Conservation (phyloP, 2,113 vertebrate species). For the Ictalurus punctatus region DNA sequence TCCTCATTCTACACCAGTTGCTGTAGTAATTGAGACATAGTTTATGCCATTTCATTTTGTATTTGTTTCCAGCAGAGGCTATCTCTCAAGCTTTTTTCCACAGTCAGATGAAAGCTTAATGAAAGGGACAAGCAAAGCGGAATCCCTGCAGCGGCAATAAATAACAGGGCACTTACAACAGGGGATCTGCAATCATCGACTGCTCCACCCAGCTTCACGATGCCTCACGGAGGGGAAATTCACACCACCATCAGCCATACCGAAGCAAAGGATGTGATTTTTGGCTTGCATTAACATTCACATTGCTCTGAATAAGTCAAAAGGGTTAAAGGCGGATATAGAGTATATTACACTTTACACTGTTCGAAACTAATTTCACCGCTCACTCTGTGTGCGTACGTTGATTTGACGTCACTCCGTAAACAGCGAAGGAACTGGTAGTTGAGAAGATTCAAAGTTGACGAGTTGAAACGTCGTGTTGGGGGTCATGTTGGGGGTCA, state of each 20-base stretch:
- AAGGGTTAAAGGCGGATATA: background rate
- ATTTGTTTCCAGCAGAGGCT: slow-evolving; percentile 11
- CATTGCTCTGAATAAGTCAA: background rate
- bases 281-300: no score
- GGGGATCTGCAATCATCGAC: slow-evolving; percentile 30
- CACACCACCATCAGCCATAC: background rate
- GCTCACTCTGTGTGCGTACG: no score
- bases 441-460: no score
- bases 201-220: slow-evolving; percentile 19
- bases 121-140: slow-evolving; percentile 34
- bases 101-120: slow-evolving; percentile 14
- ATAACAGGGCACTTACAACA: slow-evolving; percentile 43
- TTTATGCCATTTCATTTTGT: background rate
- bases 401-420: no score
- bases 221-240: slow-evolving; percentile 31
- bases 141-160: slow-evolving; percentile 33
- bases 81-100: background rate
- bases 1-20: background rate
- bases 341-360: background rate
- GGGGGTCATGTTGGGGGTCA: no score
- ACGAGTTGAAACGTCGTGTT: no score
- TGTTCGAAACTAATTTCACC: no score
- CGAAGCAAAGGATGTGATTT: background rate
- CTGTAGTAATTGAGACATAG: background rate
- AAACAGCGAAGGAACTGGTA: no score